phyloP scores from a whole-genome alignment of 37 sponge, comb jelly and placozoan genomes.

The Aplysina aerophoba region DNA sequence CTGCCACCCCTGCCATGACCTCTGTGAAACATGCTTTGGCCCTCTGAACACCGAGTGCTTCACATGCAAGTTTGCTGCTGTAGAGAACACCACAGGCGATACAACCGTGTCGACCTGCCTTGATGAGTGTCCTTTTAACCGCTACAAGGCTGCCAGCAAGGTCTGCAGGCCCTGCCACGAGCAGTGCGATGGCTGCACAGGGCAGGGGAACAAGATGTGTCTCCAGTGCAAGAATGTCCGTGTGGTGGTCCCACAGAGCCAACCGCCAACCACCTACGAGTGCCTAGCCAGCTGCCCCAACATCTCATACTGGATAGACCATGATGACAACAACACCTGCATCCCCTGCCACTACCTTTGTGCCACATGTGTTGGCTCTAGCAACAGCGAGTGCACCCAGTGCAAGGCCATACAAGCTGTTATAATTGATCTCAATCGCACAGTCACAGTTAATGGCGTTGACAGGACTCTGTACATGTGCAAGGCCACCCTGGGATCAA shows the following conservation, averaged over 20 bases:
- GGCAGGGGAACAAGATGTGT: constrained; percentile 28
- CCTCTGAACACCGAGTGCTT: constrained; percentile 10
- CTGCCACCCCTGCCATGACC: constrained; percentile 36
- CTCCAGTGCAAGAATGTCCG: constrained; percentile 26
- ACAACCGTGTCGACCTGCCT: neutral
- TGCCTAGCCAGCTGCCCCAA: neutral
- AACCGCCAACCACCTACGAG: neutral
- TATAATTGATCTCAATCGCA: too few relatives aligned
- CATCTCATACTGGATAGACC: neutral
- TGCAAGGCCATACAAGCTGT: constrained; percentile 13
- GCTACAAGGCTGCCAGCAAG: neutral
- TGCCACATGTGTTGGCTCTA: constrained; percentile 42
- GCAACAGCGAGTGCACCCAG: constrained; percentile 46
- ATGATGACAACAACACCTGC: neutral
- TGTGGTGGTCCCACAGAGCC: neutral
- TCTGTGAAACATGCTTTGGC: constrained; percentile 28
- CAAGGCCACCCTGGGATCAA: too few relatives aligned
- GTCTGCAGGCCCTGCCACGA: constrained; percentile 44
- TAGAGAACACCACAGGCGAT: neutral
- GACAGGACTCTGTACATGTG: too few relatives aligned
- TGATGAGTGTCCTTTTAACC: neutral
- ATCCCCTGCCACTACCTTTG: neutral
- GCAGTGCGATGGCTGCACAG: constrained; percentile 49
- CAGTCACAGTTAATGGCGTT: too few relatives aligned
- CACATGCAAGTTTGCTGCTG: constrained; percentile 2